Conservation (phyloP, 2,888 invertebrate genomes). For the Caenorhabditis japonica region DNA sequence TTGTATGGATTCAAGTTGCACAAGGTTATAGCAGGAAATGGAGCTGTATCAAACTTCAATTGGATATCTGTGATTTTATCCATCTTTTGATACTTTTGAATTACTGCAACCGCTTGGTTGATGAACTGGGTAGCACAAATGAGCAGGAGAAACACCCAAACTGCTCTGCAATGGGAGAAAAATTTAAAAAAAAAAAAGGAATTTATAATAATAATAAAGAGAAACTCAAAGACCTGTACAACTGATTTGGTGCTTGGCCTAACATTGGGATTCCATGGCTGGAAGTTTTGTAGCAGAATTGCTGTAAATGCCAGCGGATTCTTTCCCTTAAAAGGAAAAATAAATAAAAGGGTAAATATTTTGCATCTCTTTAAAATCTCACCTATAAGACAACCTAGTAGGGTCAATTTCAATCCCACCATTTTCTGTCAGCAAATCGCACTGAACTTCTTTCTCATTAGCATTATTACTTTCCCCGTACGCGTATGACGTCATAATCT, state of each 20-base stretch:
- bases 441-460: slow-evolving; percentile 67
- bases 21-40: slow-evolving; percentile 74
- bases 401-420: slow-evolving; percentile 70
- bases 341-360: no score
- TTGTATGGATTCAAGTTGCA: slow-evolving; percentile 75
- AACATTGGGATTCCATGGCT: slow-evolving; percentile 75
- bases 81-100: slow-evolving; percentile 70
- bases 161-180: slow-evolving; percentile 48
- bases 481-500: slow-evolving; percentile 59
- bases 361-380: background rate
- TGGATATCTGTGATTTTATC: slow-evolving; percentile 76
- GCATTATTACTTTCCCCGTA: slow-evolving; percentile 66
- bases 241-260: slow-evolving; percentile 68
- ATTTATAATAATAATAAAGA: slow-evolving; percentile 1
- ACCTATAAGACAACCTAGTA: slow-evolving; percentile 67
- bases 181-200: background rate
- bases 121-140: slow-evolving; percentile 66
- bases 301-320: slow-evolving; percentile 69
- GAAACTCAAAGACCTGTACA: slow-evolving; percentile 58
- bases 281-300: slow-evolving; percentile 74
- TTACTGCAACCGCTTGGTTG: slow-evolving; percentile 69
- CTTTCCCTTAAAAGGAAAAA: slow-evolving; percentile 54
- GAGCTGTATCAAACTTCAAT: slow-evolving; percentile 73
- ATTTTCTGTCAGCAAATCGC: slow-evolving; percentile 70
- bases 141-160: slow-evolving; percentile 68